These are phyloP conservation scores for Mythimna vitellina DNA, from an alignment of 2,888 invertebrate species.

Conservation along the genomic window DNA sequence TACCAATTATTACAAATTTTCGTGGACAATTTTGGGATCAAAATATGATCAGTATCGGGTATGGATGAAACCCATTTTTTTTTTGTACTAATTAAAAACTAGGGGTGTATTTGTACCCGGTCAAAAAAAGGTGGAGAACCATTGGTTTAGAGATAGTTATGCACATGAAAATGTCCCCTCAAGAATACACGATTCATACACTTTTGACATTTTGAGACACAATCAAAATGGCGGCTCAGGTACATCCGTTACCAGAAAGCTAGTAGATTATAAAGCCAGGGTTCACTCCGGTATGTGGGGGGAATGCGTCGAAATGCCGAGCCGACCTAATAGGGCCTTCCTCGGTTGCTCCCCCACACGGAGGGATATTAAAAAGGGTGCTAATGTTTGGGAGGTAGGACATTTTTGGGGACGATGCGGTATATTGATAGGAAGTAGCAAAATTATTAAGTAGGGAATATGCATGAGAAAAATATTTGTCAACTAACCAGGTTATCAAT, in stretches of 20 bases:
- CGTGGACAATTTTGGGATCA: no score
- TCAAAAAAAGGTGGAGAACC: no score
- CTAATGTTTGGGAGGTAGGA: slow-evolving; percentile 54
- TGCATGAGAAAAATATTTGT: no score
- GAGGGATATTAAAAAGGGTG: slow-evolving; percentile 81
- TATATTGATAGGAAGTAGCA: neutral
- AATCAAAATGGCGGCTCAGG: slow-evolving; percentile 33
- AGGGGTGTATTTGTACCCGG: no score
- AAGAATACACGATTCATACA: slow-evolving; percentile 1
- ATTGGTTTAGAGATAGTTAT: no score
- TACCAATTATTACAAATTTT: no score
- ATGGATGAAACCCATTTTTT: no score
- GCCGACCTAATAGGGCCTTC: slow-evolving; percentile 68
- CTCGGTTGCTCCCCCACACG: slow-evolving; percentile 67
- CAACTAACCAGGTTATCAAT: no score
- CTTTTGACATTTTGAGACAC: slow-evolving; percentile 37
- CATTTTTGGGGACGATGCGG: slow-evolving; percentile 46
- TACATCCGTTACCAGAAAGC: slow-evolving; percentile 38
- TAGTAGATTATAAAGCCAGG: slow-evolving; percentile 33
- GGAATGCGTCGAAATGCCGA: slow-evolving; percentile 64
- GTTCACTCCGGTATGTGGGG: slow-evolving; percentile 52
- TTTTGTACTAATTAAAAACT: no score
- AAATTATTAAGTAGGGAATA: neutral
- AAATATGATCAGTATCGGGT: no score
- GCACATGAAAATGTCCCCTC: neutral